Conservation (phyloP, 1,140 invertebrate species). For the Megalonaias nervosa region DNA sequence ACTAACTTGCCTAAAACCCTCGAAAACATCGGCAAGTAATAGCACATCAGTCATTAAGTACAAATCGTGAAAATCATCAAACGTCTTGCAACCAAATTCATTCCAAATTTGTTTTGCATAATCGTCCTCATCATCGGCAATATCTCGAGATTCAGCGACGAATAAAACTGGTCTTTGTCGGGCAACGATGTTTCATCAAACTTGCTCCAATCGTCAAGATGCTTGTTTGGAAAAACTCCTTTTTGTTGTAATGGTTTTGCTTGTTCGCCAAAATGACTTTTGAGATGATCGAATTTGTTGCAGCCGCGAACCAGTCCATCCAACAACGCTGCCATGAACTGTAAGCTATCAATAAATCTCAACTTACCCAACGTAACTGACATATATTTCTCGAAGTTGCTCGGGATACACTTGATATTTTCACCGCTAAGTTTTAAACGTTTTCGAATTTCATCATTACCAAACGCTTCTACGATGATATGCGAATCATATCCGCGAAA, state of each 20-base stretch:
- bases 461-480: no score
- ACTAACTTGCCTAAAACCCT: slow-evolving; percentile 14
- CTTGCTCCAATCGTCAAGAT: not conserved
- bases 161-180: not conserved
- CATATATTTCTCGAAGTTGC: no score
- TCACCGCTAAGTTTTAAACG: no score
- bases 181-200: slow-evolving; percentile 1
- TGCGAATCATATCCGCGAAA: no score
- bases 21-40: slow-evolving; percentile 34
- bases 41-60: slow-evolving; percentile 28
- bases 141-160: not conserved
- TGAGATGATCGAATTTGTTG: no score
- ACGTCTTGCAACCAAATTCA: not conserved
- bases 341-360: no score
- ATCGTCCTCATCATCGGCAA: not conserved
- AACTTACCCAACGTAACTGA: no score
- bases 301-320: no score
- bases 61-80: slow-evolving; percentile 32
- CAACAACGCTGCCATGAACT: no score
- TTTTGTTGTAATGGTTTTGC: not conserved
- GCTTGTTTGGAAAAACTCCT: slow-evolving; percentile 10
- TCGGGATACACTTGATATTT: no score
- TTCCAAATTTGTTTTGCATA: slow-evolving; percentile 9
- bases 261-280: no score
- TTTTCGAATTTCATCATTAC: no score